Percentiles rank a stretch among this genome's conserved stretches.
Evolutionary conservation across 2,888 invertebrate species (phyloP).

Genomic region (Helobdella robusta): DNA sequence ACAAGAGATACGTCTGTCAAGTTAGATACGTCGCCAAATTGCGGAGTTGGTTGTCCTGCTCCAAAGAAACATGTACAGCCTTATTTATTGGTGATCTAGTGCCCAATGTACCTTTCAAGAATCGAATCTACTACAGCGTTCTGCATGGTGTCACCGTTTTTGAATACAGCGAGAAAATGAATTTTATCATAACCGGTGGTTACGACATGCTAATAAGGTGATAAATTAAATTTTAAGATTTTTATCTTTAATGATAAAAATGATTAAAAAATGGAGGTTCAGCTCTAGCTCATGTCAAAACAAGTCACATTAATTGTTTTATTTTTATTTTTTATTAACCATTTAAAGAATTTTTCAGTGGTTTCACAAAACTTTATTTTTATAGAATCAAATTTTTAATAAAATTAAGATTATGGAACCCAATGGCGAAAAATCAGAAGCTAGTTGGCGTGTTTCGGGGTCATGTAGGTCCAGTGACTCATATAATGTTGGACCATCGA

Average conservation of each 20-base stretch:
- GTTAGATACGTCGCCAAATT: conserved; percentile 60
- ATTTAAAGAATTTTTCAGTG: too few relatives aligned
- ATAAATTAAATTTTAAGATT: not conserved
- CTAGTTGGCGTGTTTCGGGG: conserved; percentile 60
- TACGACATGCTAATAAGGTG: conserved; percentile 54
- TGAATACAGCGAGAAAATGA: conserved; percentile 42
- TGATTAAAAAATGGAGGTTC: too few relatives aligned
- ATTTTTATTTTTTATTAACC: too few relatives aligned
- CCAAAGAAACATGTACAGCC: conserved; percentile 55
- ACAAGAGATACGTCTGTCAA: conserved; percentile 60
- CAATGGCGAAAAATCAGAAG: conserved; percentile 61
- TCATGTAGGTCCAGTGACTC: conserved; percentile 58
- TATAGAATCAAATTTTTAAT: not conserved
- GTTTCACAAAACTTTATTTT: too few relatives aligned
- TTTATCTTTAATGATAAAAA: too few relatives aligned
- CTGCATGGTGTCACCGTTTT: conserved; percentile 52
- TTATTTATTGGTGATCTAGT: conserved; percentile 59
- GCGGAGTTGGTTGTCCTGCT: conserved; percentile 63
- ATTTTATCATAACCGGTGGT: conserved; percentile 52
- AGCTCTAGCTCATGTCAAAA: too few relatives aligned
- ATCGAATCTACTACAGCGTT: conserved; percentile 42
- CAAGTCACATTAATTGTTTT: too few relatives aligned
- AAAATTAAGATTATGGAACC: conserved; percentile 61
- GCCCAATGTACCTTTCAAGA: conserved; percentile 49
- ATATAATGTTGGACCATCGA: conserved; percentile 57